A percentile compares a stretch with the other conserved stretches of the same genome.
Evolutionary conservation across 1,140 invertebrate species (phyloP).

Genomic region (Streblospio benedicti): DNA sequence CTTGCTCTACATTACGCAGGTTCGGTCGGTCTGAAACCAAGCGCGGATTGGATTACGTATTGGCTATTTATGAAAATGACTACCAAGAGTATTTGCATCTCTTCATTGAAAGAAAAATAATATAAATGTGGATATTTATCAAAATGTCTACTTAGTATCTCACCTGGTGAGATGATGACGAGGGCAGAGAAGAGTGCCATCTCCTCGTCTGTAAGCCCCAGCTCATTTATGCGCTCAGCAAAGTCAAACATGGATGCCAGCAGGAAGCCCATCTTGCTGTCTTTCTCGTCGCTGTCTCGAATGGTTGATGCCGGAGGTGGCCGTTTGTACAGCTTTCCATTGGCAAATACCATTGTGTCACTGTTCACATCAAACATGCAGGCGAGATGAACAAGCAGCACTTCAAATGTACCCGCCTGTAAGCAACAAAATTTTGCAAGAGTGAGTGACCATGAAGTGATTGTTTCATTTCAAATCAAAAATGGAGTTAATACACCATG

Average conservation of each 20-base stretch:
- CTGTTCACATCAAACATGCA: conserved; percentile 42
- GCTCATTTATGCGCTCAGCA: conserved; percentile 40
- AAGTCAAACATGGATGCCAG: conserved; percentile 47
- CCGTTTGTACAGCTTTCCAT: conserved; percentile 36
- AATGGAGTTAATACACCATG: background rate
- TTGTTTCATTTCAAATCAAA: background rate
- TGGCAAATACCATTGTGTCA: conserved; percentile 44
- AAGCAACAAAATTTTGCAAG: conserved; percentile 9
- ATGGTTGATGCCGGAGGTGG: conserved; percentile 20
- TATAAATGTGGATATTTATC: no score
- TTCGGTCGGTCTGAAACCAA: conserved; percentile 68
- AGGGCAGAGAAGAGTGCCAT: conserved; percentile 43
- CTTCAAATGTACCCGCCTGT: conserved; percentile 46
- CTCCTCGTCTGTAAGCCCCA: conserved; percentile 40
- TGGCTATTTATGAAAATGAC: conserved; percentile 4
- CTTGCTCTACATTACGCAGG: conserved; percentile 78
- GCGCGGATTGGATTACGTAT: conserved; percentile 8
- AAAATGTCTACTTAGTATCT: conserved; percentile 4
- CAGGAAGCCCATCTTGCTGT: conserved; percentile 38
- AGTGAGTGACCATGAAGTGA: background rate
- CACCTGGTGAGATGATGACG: conserved; percentile 43
- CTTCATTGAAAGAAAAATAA: no score
- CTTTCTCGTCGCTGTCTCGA: conserved; percentile 22
- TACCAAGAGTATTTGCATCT: no score
- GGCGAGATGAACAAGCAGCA: conserved; percentile 39